Percentiles rank a stretch among this genome's conserved stretches.
These are phyloP conservation scores for Albula glossodonta DNA, from an alignment of 2,113 vertebrate species.

Conservation along the genomic window DNA sequence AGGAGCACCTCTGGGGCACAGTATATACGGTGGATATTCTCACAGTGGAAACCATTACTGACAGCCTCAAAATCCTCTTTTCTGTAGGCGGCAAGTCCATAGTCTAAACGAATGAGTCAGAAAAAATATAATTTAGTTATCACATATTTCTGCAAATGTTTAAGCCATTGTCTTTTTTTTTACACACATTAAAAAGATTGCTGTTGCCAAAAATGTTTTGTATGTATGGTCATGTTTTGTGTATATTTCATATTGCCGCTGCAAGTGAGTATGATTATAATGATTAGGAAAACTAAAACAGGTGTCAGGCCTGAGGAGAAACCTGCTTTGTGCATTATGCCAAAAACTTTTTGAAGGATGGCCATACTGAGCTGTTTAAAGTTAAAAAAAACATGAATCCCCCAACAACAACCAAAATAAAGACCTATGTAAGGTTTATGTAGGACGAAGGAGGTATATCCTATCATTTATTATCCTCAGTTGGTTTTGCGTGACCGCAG, in stretches of 20 bases:
- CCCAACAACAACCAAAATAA: neutral
- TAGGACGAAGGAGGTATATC: too few relatives aligned
- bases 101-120: conserved; percentile 54
- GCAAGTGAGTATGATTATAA: neutral
- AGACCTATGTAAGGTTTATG: neutral
- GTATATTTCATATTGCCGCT: too few relatives aligned
- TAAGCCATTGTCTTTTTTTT: neutral
- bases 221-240: too few relatives aligned
- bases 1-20: conserved; percentile 67
- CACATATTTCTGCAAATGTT: too few relatives aligned
- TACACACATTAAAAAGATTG: too few relatives aligned
- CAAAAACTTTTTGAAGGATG: neutral
- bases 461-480: too few relatives aligned
- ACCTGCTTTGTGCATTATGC: neutral
- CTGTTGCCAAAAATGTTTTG: too few relatives aligned
- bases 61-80: conserved; percentile 64
- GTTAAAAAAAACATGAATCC: conserved; percentile 21
- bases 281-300: neutral
- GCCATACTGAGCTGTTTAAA: neutral
- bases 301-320: neutral
- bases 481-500: neutral
- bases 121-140: neutral
- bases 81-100: conserved; percentile 63
- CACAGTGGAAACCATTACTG: conserved; percentile 51
- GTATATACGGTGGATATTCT: conserved; percentile 57